These are phyloP conservation scores for Ferrisia virgata DNA, from an alignment of 2,888 invertebrate genomes.

Conservation along the genomic window DNA sequence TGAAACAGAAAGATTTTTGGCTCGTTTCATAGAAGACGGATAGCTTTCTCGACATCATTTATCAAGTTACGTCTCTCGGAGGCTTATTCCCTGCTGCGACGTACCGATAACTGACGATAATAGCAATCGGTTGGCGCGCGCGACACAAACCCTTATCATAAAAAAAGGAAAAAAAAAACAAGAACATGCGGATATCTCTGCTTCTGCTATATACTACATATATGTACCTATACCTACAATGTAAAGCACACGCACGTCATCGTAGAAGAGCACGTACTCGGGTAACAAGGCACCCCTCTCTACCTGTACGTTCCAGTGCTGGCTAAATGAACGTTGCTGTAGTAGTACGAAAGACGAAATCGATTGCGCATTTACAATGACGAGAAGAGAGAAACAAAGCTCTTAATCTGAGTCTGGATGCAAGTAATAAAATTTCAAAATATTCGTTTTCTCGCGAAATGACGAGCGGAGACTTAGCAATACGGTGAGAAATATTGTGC, in stretches of 20 bases:
- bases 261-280: too few relatives aligned
- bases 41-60: constrained; percentile 36
- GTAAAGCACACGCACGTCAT: too few relatives aligned
- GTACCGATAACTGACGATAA: constrained; percentile 23
- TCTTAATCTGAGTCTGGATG: too few relatives aligned
- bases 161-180: too few relatives aligned
- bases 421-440: too few relatives aligned
- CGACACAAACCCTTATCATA: not conserved
- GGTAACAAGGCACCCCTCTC: too few relatives aligned
- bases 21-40: constrained; percentile 24
- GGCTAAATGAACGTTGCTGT: too few relatives aligned
- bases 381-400: not conserved
- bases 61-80: constrained; percentile 33
- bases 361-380: not conserved
- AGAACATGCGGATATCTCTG: not conserved
- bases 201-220: not conserved
- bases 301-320: too few relatives aligned
- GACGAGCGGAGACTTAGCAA: too few relatives aligned
- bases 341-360: not conserved
- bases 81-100: constrained; percentile 6
- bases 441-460: too few relatives aligned
- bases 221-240: too few relatives aligned
- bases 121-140: not conserved
- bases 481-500: too few relatives aligned
- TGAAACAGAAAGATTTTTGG: constrained; percentile 18